Evolutionary conservation across 2,888 invertebrate genomes (phyloP).

Genomic region (Aethes cnicana): DNA sequence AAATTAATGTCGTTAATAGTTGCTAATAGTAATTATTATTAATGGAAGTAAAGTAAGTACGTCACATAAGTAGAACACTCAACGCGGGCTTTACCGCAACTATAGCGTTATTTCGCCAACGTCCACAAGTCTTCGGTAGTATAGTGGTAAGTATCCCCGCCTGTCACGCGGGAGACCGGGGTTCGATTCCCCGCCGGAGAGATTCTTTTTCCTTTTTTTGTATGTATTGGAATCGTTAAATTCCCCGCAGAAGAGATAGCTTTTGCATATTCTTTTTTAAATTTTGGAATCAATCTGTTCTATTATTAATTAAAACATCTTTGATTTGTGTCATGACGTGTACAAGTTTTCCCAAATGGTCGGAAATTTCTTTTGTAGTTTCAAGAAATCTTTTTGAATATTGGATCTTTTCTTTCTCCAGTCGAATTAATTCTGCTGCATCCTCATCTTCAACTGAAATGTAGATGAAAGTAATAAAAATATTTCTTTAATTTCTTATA

Average conservation of each 20-base stretch:
- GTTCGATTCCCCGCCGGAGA: constrained; percentile 83
- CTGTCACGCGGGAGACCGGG: constrained; percentile 84
- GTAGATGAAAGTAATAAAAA: constrained; percentile 11
- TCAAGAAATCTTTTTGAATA: constrained; percentile 44
- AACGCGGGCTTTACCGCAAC: too few species aligned
- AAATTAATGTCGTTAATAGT: too few species aligned
- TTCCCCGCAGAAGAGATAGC: background rate
- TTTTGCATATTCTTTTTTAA: too few species aligned
- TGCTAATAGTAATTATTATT: too few species aligned
- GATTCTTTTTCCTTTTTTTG: constrained; percentile 33
- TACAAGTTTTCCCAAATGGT: constrained; percentile 49
- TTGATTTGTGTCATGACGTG: constrained; percentile 55
- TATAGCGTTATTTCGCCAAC: background rate
- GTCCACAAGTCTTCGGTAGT: constrained; percentile 70
- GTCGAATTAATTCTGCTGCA: constrained; percentile 46
- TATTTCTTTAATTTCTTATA: background rate
- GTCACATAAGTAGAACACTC: too few species aligned
- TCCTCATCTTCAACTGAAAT: constrained; percentile 51
- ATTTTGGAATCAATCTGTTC: constrained; percentile 21
- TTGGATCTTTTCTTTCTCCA: constrained; percentile 54
- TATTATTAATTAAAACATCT: constrained; percentile 49
- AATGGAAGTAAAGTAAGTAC: too few species aligned
- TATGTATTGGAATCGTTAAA: background rate
- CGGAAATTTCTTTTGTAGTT: constrained; percentile 48
- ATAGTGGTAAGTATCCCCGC: constrained; percentile 83